Conservation (phyloP, 2,888 invertebrate genomes). For the Lasioglossum villosulum region DNA sequence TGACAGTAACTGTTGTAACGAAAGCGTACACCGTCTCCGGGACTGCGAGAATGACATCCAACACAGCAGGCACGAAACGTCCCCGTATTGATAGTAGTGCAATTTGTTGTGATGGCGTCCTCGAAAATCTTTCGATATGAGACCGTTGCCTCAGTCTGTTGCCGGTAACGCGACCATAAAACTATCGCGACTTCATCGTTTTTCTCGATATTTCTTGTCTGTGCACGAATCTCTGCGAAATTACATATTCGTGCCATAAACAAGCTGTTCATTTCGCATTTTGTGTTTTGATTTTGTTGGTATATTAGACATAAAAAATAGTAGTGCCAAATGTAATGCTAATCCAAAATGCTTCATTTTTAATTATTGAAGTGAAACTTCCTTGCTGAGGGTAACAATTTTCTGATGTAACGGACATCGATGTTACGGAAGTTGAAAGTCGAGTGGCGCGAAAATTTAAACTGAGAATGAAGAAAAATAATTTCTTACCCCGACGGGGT, state of each 20-base stretch:
- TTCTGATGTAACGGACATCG: no score
- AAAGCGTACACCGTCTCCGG: slow-evolving; percentile 27
- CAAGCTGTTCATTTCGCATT: not conserved
- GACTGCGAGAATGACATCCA: not conserved
- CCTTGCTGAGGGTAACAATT: no score
- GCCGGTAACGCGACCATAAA: slow-evolving; percentile 28
- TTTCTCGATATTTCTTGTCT: not conserved
- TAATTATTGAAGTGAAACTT: no score
- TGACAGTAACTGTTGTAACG: slow-evolving; percentile 38
- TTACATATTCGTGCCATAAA: not conserved
- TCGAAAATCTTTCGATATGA: slow-evolving; percentile 44
- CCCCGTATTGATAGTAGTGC: slow-evolving; percentile 39
- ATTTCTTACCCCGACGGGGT: no score
- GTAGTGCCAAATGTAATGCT: no score
- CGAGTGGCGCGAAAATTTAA: no score
- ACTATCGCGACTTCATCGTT: slow-evolving; percentile 30
- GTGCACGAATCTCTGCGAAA: not conserved
- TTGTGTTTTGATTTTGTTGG: not conserved
- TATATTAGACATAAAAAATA: no score
- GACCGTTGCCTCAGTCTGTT: slow-evolving; percentile 24
- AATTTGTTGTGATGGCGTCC: slow-evolving; percentile 41
- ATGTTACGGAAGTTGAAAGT: no score
- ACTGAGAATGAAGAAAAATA: no score
- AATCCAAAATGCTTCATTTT: no score
- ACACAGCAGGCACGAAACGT: not conserved